Base-by-base conservation (phyloP, 92 coral and sea anemone species). In the Chrysogorgia sp. region DNA sequence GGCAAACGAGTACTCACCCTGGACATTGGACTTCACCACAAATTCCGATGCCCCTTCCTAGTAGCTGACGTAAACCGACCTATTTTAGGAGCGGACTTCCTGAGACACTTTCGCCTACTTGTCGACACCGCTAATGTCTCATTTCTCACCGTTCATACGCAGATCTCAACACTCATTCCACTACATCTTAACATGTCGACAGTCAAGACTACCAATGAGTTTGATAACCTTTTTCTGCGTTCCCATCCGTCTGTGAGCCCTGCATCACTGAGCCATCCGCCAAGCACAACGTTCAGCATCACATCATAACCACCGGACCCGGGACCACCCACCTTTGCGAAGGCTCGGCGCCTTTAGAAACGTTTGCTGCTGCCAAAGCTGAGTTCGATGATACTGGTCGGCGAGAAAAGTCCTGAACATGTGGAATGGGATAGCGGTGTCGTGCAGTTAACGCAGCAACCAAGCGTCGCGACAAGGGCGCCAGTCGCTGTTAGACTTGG, bases 221-320 rank as follows among this genome's bases (percentile, higher is more conserved):
- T 29, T 24, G 68, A 62, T 15, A 62, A 34, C 40, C 19, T 62
- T 29, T 31, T 14, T 12, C 68, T 14, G 68, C 5, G 68, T 62
- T 62, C 17, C 68, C 68, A 29, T 10, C 13, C 8, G 68, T 31
- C 1, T 29, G 68, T 62, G 30, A 63, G 33, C 69, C 47, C 1
- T 43, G 6, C 17, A 59, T 59, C 33, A 25, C 34, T 7, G 35
- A 59, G 8, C 34, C 65, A 3, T 2, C 40, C 1, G 69, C 33
- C 22, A 63, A 63, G 25, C 48, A 63, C 69, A 63, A 63, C 22
- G 69, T 63, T 24, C 69, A 63, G 24, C 69, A 63, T 15, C 69
- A 63, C 34, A 63, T 63, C 24, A 32, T 63, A 1, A 32, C 69
- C 24, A 32, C 69, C 33, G 48, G 68, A 30, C 43, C 43, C n/a